These are phyloP conservation scores for Phasianus colchicus DNA, from an alignment of 2,113 vertebrate species.

Conservation along the genomic window DNA sequence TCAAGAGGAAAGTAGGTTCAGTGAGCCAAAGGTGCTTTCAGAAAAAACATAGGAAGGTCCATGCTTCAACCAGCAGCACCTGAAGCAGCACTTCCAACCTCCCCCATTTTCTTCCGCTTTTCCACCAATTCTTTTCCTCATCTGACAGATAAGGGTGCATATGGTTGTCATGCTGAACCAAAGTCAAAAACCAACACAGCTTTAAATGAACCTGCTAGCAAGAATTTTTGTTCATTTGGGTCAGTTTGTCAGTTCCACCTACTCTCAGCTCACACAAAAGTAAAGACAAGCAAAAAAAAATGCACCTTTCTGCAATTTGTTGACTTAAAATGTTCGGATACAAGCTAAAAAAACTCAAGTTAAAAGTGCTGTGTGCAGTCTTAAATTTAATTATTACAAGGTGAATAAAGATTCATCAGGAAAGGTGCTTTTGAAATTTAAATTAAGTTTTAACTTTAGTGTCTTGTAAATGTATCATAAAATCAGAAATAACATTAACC, in stretches of 20 bases:
- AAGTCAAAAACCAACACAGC: background rate
- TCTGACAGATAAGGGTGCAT: rapidly evolving
- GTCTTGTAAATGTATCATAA: background rate
- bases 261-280: rapidly evolving
- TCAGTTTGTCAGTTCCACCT: background rate
- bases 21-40: background rate
- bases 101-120: background rate
- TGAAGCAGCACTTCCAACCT: background rate
- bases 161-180: background rate
- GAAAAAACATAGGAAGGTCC: background rate
- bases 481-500: background rate
- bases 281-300: background rate
- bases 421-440: background rate
- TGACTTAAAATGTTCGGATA: background rate
- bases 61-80: rapidly evolving
- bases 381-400: background rate
- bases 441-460: background rate
- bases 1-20: background rate
- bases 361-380: rapidly evolving
- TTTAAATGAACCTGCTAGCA: background rate
- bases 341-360: background rate
- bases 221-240: background rate
- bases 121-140: background rate
- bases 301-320: background rate
- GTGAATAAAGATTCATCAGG: background rate